Conservation (phyloP, 2,113 vertebrate species). For the Zosterops borbonicus region DNA sequence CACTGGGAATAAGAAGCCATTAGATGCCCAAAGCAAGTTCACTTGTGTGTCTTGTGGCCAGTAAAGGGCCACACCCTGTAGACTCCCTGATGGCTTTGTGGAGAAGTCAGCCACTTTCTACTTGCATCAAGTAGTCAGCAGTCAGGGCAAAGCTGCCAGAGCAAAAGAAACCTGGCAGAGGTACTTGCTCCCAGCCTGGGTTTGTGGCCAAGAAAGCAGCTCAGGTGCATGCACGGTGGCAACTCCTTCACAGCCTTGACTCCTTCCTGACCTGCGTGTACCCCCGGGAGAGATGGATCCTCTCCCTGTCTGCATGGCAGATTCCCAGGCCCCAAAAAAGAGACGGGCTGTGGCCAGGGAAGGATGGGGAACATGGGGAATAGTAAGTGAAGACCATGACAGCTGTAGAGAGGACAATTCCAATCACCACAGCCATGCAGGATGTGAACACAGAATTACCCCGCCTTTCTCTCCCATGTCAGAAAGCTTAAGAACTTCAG, state of each 20-base stretch:
- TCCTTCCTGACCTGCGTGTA: rapidly evolving
- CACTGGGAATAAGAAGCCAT: neutral
- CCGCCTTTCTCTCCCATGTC: neutral
- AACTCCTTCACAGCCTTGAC: neutral
- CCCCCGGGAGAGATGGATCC: neutral
- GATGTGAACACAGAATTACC: neutral
- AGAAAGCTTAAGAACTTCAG: conserved; percentile 14
- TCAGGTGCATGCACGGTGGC: too few species aligned
- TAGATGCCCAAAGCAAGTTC: neutral
- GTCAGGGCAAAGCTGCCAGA: neutral
- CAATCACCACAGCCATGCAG: neutral
- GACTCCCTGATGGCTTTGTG: neutral
- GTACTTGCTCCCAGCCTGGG: neutral
- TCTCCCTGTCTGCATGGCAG: neutral
- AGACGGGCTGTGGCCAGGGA: neutral
- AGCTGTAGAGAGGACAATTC: neutral
- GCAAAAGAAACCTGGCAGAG: neutral
- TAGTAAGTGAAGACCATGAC: neutral
- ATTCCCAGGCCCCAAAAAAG: neutral
- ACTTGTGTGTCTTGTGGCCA: neutral
- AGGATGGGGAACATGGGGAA: neutral
- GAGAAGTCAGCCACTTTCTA: neutral
- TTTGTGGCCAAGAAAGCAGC: neutral
- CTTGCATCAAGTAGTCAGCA: neutral
- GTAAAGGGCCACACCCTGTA: neutral